A percentile compares a stretch with the other conserved stretches of the same genome.
phyloP scores from a whole-genome alignment of 2,113 vertebrate species.

The Tympanuchus pallidicinctus region DNA sequence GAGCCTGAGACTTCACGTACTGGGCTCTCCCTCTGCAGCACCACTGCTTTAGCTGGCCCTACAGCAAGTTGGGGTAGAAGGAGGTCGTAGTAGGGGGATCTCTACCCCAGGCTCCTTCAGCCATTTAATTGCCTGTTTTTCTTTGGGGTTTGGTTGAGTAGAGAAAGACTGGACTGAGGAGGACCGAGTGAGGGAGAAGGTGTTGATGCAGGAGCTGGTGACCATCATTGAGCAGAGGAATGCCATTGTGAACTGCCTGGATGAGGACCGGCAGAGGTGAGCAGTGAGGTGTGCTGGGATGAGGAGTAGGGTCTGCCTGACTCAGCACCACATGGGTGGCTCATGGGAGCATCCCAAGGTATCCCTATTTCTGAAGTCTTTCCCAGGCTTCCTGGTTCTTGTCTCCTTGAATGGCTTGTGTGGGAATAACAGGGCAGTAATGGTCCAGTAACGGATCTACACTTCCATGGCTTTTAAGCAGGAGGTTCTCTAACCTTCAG shows the following conservation, averaged over 20 bases:
- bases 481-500: slow-evolving; percentile 18
- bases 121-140: not conserved
- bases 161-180: slow-evolving; percentile 88
- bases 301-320: not conserved
- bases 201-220: slow-evolving; percentile 88
- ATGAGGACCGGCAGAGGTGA: slow-evolving; percentile 93
- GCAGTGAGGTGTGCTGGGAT: not conserved
- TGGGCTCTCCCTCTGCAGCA: not conserved
- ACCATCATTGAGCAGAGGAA: slow-evolving; percentile 92
- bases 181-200: slow-evolving; percentile 84
- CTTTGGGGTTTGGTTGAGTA: slow-evolving; percentile 55
- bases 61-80: not conserved
- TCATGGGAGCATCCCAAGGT: not conserved
- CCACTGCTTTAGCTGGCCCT: not conserved
- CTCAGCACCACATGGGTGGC: fast-evolving
- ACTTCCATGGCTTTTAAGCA: not conserved
- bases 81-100: not conserved
- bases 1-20: not conserved
- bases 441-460: not conserved
- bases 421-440: not conserved
- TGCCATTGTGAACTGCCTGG: slow-evolving; percentile 89
- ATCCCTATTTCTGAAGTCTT: not conserved
- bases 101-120: not conserved
- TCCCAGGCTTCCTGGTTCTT: not conserved
- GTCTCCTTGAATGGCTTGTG: not conserved